Conservation (phyloP, 2,888 invertebrate genomes). For the Campoletis raptor region DNA sequence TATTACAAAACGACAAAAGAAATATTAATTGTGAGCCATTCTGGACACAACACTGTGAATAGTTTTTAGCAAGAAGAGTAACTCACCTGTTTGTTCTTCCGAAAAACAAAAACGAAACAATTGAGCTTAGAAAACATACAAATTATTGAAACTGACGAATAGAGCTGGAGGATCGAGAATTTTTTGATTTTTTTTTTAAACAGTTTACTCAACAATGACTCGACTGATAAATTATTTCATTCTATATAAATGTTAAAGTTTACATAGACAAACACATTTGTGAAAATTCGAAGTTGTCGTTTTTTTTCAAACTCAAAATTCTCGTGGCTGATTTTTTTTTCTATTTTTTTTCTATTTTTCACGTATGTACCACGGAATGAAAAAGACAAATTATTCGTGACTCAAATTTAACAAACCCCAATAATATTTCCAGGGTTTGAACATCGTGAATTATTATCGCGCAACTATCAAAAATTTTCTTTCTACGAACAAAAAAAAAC, state of each 20-base stretch:
- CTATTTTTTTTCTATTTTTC: not conserved
- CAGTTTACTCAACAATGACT: not conserved
- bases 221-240: slow-evolving; percentile 41
- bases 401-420: not conserved
- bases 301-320: not conserved
- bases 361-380: not conserved
- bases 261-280: not conserved
- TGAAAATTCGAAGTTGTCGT: not conserved
- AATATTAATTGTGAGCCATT: slow-evolving; percentile 10
- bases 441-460: slow-evolving; percentile 5
- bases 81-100: slow-evolving; percentile 48
- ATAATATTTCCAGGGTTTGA: not conserved
- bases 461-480: not conserved
- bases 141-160: slow-evolving; percentile 43
- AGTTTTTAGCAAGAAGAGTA: slow-evolving; percentile 56
- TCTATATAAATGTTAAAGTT: slow-evolving; percentile 15
- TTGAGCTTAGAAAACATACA: slow-evolving; percentile 67
- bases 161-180: slow-evolving; percentile 44
- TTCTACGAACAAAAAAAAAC: slow-evolving; percentile 3
- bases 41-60: slow-evolving; percentile 60
- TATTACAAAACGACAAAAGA: slow-evolving; percentile 8
- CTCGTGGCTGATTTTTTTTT: not conserved
- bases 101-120: slow-evolving; percentile 50
- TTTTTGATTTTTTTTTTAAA: slow-evolving; percentile 8
- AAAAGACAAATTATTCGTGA: not conserved